Percentiles rank a stretch among this genome's conserved stretches.
Conservation (phyloP, 2,113 vertebrate genomes). For the Tetrao urogallus region DNA sequence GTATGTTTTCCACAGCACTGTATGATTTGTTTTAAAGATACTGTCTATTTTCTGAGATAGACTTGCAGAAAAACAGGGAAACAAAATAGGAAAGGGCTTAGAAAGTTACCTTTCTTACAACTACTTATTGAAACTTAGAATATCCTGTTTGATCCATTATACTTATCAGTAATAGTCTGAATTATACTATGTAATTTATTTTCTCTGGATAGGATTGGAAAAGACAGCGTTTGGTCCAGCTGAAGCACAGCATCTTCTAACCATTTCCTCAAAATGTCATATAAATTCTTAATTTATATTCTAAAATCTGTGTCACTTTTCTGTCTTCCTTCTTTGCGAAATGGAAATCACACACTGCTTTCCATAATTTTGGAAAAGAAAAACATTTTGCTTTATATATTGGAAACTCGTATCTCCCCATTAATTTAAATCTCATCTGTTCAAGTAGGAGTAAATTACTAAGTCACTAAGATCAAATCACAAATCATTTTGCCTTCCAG, state of each 20-base stretch:
- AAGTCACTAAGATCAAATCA: constrained; percentile 40
- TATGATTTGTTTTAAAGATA: constrained; percentile 47
- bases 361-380: constrained; percentile 52
- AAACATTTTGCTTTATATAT: constrained; percentile 55
- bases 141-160: constrained; percentile 68
- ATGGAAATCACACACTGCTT: constrained; percentile 55
- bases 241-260: constrained; percentile 52
- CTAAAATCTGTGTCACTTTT: constrained; percentile 54
- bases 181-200: constrained; percentile 58
- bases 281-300: constrained; percentile 76
- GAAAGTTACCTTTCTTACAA: constrained; percentile 32
- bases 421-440: constrained; percentile 70
- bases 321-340: constrained; percentile 55
- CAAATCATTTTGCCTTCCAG: neutral
- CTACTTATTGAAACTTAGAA: constrained; percentile 52
- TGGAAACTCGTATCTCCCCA: constrained; percentile 56
- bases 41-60: constrained; percentile 34
- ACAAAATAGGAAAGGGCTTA: constrained; percentile 25
- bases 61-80: neutral
- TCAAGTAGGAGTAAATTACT: constrained; percentile 18
- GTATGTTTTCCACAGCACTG: neutral
- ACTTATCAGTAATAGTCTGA: constrained; percentile 75
- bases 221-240: constrained; percentile 41
- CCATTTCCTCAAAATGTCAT: constrained; percentile 71
- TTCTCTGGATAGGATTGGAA: constrained; percentile 57